These are phyloP conservation scores for Periplaneta americana DNA, from an alignment of 1,140 invertebrate genomes.

Conservation along the genomic window DNA sequence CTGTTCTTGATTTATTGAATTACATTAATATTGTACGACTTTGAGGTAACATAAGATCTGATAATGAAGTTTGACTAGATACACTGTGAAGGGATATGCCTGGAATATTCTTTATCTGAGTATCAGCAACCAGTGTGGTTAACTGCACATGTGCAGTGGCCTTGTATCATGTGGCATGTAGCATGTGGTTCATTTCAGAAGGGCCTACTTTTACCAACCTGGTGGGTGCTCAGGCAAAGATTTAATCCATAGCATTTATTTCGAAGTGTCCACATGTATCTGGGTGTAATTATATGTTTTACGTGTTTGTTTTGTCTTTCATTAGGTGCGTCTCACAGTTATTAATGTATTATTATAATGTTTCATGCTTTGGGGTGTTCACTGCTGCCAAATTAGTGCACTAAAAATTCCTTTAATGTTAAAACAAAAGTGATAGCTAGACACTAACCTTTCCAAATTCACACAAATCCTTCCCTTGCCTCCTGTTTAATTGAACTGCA, in stretches of 20 bases:
- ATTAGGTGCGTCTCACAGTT: constrained; percentile 20
- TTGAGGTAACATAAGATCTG: neutral
- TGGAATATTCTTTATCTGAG: neutral
- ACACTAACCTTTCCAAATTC: neutral
- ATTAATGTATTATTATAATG: constrained; percentile 15
- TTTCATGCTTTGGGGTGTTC: constrained; percentile 22
- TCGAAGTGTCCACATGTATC: neutral
- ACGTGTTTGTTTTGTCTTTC: constrained; percentile 23
- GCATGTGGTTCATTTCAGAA: neutral
- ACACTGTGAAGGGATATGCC: neutral
- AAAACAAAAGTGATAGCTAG: neutral
- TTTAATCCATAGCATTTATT: neutral
- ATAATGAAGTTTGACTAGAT: neutral
- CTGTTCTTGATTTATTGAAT: too few species aligned
- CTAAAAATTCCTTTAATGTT: neutral
- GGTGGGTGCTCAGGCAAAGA: neutral
- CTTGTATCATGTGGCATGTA: neutral
- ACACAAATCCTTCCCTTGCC: neutral
- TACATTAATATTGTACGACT: neutral
- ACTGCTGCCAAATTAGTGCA: constrained; percentile 24
- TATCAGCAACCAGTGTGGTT: neutral
- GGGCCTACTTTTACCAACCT: neutral
- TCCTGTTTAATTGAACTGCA: neutral
- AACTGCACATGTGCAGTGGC: neutral
- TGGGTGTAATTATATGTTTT: neutral